These are phyloP conservation scores for Lates japonicus DNA, from an alignment of 2,797 vertebrate genomes.

Conservation along the genomic window DNA sequence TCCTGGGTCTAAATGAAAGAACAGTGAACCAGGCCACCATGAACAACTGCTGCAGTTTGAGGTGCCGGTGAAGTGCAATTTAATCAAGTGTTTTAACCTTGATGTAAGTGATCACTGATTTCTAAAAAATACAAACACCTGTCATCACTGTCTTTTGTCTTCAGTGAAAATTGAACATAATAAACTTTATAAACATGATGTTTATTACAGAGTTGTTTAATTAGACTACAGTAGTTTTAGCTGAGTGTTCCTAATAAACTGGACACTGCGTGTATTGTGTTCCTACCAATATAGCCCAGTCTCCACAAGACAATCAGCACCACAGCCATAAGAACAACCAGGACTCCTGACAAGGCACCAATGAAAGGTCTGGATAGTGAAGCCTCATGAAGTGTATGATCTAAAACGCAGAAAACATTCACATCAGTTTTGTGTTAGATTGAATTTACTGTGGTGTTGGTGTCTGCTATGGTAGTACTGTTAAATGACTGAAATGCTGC, in stretches of 20 bases:
- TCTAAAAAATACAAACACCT: too few relatives aligned
- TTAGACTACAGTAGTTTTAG: neutral
- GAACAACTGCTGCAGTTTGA: too few relatives aligned
- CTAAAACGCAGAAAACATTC: conserved; percentile 27
- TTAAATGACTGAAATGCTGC: neutral
- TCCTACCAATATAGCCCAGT: neutral
- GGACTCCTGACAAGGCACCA: accelerated
- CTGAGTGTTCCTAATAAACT: neutral
- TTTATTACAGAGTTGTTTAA: neutral
- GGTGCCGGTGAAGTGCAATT: neutral
- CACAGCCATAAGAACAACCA: accelerated
- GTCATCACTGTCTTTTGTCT: too few relatives aligned
- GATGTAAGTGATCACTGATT: too few relatives aligned
- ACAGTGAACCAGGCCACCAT: too few relatives aligned
- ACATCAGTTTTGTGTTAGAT: neutral
- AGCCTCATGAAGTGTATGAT: accelerated
- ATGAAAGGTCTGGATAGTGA: too few relatives aligned
- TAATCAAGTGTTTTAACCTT: neutral
- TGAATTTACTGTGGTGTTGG: neutral
- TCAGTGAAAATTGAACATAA: too few relatives aligned
- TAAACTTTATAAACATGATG: neutral
- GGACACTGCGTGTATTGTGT: neutral
- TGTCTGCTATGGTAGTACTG: neutral
- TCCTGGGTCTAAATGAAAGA: too few relatives aligned
- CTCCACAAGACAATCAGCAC: accelerated